Evolutionary conservation across 1,140 invertebrate species (phyloP), one percentile per base, ranked within the genome.

Genomic region (Bombus picipes): DNA sequence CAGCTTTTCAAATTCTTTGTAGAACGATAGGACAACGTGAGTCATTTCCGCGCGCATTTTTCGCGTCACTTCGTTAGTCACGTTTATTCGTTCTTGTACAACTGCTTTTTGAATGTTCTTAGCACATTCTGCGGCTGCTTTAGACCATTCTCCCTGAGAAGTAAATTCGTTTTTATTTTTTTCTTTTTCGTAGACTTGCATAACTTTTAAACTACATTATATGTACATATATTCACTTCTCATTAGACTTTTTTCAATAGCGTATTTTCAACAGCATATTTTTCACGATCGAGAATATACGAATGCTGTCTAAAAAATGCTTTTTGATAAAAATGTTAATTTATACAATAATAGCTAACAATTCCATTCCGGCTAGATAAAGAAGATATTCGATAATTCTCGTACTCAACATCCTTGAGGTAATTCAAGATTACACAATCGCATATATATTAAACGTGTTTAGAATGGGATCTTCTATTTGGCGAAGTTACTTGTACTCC

Each of bases 11-110:
- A 95, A 91, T 76, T 94, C 89, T 43, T 90, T 81, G n/a, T 92
- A 87, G n/a, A 95, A 53, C 25, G 86, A 81, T 22, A 77, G 75
- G 4, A 93, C 68, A 28, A 93, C 75, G 18, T 88, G 81, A 41
- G 79, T 81, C 25, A 93, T 93, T 84, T 95, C 90, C 37, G 90
- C 88, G 1, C 91, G 92, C 62, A 95, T 84, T 86, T 90, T 93
- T 70, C 91, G 86, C 28, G 93, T 82, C 87, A 94, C 92, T 73
- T 93, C 84, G 28, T 88, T 74, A 12, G 91, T 91, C 12, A 93
- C 90, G 13, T 90, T 83, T 13, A 92, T 88, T 43, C 94, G 86
- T 90, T 92, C 90, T 78, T 88, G 78, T 15, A 91, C 78, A 75
- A 94, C 87, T 28, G 91, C 88, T 78, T 88, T 77, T 59, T 93